Conservation (phyloP, 2,888 invertebrate genomes). For the Torymus tubicola region DNA sequence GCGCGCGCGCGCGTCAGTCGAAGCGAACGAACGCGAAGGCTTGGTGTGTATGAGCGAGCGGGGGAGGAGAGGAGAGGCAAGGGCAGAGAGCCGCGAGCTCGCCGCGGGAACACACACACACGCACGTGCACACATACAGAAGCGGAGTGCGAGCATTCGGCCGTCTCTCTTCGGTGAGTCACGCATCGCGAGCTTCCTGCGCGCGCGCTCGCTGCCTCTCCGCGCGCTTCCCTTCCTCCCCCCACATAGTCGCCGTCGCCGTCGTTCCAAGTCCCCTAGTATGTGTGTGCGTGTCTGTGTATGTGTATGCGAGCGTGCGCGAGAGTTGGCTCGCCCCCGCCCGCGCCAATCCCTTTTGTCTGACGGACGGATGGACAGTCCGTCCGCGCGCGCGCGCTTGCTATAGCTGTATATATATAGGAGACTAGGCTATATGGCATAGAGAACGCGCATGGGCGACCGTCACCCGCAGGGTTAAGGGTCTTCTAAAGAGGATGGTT, state of each 20-base stretch:
- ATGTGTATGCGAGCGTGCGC: too few species aligned
- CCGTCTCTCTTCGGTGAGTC: constrained; percentile 73
- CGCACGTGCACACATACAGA: not conserved
- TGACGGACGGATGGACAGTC: constrained; percentile 56
- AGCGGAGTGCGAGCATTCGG: constrained; percentile 11
- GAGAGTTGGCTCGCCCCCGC: constrained; percentile 48
- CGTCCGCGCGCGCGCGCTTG: constrained; percentile 61
- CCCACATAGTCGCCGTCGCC: constrained; percentile 38
- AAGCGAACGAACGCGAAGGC: constrained; percentile 25
- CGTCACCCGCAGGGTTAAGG: constrained; percentile 76
- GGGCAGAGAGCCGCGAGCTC: constrained; percentile 71
- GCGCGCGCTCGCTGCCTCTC: too few species aligned
- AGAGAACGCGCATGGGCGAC: constrained; percentile 70
- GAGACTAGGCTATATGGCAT: constrained; percentile 55
- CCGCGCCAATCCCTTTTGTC: constrained; percentile 70
- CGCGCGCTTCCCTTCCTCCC: constrained; percentile 40
- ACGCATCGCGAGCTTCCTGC: constrained; percentile 76
- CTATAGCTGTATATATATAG: too few species aligned
- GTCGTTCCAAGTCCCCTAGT: constrained; percentile 36
- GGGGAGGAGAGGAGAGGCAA: constrained; percentile 65
- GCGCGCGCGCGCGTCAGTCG: not conserved
- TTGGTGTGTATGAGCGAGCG: constrained; percentile 60
- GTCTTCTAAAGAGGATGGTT: constrained; percentile 72
- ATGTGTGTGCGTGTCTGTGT: constrained; percentile 14
- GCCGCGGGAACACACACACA: constrained; percentile 57